Base-by-base conservation (phyloP, 2,888 invertebrate genomes). In the Sturmia bella region DNA sequence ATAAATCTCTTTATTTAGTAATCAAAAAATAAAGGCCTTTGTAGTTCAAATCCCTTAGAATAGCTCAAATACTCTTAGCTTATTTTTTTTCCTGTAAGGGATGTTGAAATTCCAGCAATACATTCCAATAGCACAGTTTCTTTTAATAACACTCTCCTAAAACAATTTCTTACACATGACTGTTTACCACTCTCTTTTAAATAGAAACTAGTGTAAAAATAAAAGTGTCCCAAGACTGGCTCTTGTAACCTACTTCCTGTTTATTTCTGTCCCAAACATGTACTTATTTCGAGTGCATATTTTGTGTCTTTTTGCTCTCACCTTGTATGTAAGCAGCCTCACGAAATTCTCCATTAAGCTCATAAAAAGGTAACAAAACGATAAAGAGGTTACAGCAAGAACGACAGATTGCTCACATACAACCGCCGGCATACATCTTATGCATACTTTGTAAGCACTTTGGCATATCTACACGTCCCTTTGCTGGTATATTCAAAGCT, bases 391-490 rank as follows among this genome's bases (percentile, higher is more conserved):
- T 37, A 37, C n/a, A 19, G 9, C 17, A 54, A 17, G 6, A 19
- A 45, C 9, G n/a, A 54, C 24, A 72, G 19, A 17, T 39, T 9
- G 9, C 32, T 9, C 32, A 7, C 32, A 32, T 7, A 32, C 32
- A 32, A 68, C 17, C 78, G 63, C 73, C 75, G 61, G 50, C 76
- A 83, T 57, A 80, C 63, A 69, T 72, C 63, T 83, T 69, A 76
- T 83, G 83, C 79, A 80, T 83, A 83, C 73, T 80, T 72, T 83
- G 78, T 75, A 75, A 82, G 78, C 82, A 82, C 82, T 82, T 82
- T 82, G 45, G 70, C 74, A 78, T 78, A 82, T 82, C 70, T 73
- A 45, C 82, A 82, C 78, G 74, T 78, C 74, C 21, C 74, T 66
- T 72, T 32, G 32, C 32, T 32, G 7, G 24, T 57, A 77, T 43